These are phyloP conservation scores for Xanthorhoe spadicearia DNA, from an alignment of 2,888 invertebrate genomes.

Conservation along the genomic window DNA sequence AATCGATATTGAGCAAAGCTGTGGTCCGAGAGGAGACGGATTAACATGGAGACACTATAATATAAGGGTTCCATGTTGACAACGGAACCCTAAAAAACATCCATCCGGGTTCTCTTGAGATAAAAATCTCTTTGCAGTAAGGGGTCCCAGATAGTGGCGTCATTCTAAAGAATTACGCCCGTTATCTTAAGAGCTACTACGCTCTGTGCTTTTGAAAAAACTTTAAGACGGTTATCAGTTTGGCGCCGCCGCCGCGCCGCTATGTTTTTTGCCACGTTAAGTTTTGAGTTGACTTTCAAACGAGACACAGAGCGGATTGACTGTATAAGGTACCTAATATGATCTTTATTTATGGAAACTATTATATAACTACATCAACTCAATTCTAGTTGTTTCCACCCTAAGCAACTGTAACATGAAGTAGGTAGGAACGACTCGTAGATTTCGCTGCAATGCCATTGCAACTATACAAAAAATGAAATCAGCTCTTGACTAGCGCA, in stretches of 20 bases:
- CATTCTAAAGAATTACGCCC: constrained; percentile 48
- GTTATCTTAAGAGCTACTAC: constrained; percentile 52
- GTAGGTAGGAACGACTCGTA: too few relatives aligned
- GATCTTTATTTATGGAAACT: too few relatives aligned
- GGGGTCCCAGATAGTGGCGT: constrained; percentile 56
- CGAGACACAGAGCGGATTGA: constrained; percentile 30
- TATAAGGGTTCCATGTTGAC: too few relatives aligned
- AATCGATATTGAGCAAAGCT: too few relatives aligned
- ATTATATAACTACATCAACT: too few relatives aligned
- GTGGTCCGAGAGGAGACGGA: too few relatives aligned
- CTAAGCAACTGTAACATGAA: not conserved
- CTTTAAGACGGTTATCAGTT: constrained; percentile 48
- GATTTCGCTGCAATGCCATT: not conserved
- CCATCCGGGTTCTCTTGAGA: constrained; percentile 60
- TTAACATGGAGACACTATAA: too few relatives aligned
- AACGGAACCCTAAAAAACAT: not conserved
- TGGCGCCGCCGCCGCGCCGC: constrained; percentile 30
- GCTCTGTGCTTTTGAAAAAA: constrained; percentile 46
- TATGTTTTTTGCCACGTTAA: constrained; percentile 44
- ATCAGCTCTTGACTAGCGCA: constrained; percentile 51
- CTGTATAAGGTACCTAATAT: constrained; percentile 19
- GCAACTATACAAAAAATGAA: constrained; percentile 13
- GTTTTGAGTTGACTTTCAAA: constrained; percentile 45
- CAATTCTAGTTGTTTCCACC: too few relatives aligned
- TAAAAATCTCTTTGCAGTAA: constrained; percentile 56